Conservation (phyloP, 2,888 invertebrate species). For the Monochamus alternatus region DNA sequence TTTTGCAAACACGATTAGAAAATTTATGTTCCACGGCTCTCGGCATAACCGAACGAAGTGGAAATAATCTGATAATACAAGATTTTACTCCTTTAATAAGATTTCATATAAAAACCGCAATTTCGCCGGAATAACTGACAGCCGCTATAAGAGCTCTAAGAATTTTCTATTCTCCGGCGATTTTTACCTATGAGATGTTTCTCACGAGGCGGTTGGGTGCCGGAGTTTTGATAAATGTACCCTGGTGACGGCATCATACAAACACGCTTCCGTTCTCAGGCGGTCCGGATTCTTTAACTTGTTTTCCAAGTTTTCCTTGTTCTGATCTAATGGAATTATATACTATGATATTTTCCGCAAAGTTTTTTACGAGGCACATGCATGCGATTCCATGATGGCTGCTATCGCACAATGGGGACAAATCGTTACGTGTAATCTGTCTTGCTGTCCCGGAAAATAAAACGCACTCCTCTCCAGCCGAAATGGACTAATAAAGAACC, state of each 20-base stretch:
- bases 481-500: too few relatives aligned
- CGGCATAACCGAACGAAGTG: neutral
- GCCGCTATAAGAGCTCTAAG: neutral
- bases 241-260: conserved; percentile 54
- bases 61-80: neutral
- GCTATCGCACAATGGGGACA: neutral
- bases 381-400: neutral
- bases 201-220: conserved; percentile 55
- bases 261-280: conserved; percentile 42
- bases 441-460: neutral
- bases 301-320: conserved; percentile 57
- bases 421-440: neutral
- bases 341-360: conserved; percentile 54
- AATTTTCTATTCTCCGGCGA: conserved; percentile 61
- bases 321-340: conserved; percentile 56
- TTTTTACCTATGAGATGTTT: conserved; percentile 62
- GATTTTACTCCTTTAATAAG: conserved; percentile 9
- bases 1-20: neutral
- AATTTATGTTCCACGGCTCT: neutral
- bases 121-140: conserved; percentile 9
- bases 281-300: conserved; percentile 53
- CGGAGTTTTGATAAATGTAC: conserved; percentile 61
- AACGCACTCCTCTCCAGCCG: too few relatives aligned
- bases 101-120: conserved; percentile 10
- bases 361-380: conserved; percentile 15